phyloP scores from a whole-genome alignment of 2,888 invertebrate species.

The Parnassius apollo region DNA sequence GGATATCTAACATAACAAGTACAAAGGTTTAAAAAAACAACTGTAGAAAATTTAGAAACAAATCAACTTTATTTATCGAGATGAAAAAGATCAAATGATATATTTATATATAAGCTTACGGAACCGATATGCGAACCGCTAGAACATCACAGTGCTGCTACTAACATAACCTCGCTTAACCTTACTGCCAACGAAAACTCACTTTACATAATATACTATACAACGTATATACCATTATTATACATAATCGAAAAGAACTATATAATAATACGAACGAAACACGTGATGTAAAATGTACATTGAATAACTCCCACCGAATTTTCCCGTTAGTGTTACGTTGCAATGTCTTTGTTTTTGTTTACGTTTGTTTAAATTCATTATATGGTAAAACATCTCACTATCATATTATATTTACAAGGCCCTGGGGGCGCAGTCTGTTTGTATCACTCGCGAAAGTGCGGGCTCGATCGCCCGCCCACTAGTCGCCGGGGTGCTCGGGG shows the following conservation, averaged over 20 bases:
- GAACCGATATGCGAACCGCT: slow-evolving; percentile 65
- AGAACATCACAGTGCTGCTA: slow-evolving; percentile 31
- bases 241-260: slow-evolving; percentile 37
- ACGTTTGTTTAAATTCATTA: slow-evolving; percentile 52
- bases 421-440: slow-evolving; percentile 65
- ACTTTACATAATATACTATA: slow-evolving; percentile 37
- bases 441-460: slow-evolving; percentile 16
- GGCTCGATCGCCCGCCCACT: slow-evolving; percentile 54
- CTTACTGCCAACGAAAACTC: slow-evolving; percentile 39
- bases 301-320: slow-evolving; percentile 63
- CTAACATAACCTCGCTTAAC: slow-evolving; percentile 44
- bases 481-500: slow-evolving; percentile 99
- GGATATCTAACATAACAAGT: neutral
- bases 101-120: slow-evolving; percentile 69
- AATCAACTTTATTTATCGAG: slow-evolving; percentile 81
- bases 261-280: slow-evolving; percentile 47
- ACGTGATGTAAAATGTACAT: slow-evolving; percentile 52
- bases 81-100: slow-evolving; percentile 80
- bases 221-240: slow-evolving; percentile 38
- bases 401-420: slow-evolving; percentile 75
- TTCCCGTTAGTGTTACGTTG: slow-evolving; percentile 46
- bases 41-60: slow-evolving; percentile 77
- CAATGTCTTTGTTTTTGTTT: slow-evolving; percentile 68
- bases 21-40: slow-evolving; percentile 35
- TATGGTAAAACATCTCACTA: slow-evolving; percentile 78